Conservation (phyloP, 2,888 invertebrate species). For the Anthophora plumipes region DNA sequence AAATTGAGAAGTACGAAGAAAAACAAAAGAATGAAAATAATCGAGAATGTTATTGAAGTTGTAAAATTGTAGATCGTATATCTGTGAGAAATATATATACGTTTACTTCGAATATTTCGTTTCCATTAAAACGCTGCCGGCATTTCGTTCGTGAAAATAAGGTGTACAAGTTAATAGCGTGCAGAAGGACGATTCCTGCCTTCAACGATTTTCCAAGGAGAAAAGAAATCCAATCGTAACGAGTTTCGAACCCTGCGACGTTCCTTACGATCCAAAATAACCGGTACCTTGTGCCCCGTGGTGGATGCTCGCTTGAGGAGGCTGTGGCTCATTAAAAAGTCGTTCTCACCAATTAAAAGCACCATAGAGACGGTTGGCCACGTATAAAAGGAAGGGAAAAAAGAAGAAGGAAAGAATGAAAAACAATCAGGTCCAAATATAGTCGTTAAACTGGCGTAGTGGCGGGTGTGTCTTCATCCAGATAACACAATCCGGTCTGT, state of each 20-base stretch:
- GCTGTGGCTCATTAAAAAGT: constrained; percentile 59
- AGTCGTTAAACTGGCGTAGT: constrained; percentile 30
- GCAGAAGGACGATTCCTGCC: neutral
- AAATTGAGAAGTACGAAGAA: too few species aligned
- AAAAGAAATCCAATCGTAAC: constrained; percentile 16
- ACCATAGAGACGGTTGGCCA: constrained; percentile 22
- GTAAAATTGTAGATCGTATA: neutral
- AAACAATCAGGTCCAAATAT: neutral
- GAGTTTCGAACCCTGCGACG: neutral
- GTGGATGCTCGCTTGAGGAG: constrained; percentile 9
- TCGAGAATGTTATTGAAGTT: neutral
- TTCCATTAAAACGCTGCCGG: too few species aligned
- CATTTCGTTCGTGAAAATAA: too few species aligned
- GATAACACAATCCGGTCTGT: constrained; percentile 36
- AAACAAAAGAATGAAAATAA: too few species aligned
- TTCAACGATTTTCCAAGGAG: neutral
- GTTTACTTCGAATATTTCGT: too few species aligned
- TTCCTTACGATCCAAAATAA: constrained; percentile 39
- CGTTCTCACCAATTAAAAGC: constrained; percentile 62
- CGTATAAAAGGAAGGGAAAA: neutral
- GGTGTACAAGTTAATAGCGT: too few species aligned
- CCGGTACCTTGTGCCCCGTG: constrained; percentile 13
- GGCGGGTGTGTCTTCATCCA: constrained; percentile 12
- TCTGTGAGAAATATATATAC: too few species aligned
- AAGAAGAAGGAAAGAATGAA: too few species aligned